phyloP scores from a whole-genome alignment of 2,888 invertebrate species.

The Fragum whitleyi region DNA sequence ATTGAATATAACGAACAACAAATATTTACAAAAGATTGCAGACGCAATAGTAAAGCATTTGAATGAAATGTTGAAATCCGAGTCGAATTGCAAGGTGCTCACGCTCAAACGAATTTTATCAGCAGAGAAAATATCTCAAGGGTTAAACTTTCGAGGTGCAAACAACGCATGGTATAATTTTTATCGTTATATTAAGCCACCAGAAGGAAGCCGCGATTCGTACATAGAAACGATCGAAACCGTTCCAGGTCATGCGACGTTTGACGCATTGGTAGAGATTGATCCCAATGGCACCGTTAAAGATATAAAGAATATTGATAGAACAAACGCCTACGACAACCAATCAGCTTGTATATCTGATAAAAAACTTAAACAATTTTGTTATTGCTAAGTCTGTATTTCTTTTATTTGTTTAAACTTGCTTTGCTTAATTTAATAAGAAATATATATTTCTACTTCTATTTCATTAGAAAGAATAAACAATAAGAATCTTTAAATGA shows the following conservation, averaged over 20 bases:
- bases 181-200: constrained; percentile 38
- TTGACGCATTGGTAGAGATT: constrained; percentile 47
- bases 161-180: constrained; percentile 52
- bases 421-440: no score
- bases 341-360: constrained; percentile 53
- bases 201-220: constrained; percentile 6
- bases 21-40: constrained; percentile 3
- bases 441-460: no score
- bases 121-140: not conserved
- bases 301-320: constrained; percentile 39
- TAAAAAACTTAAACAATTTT: constrained; percentile 41
- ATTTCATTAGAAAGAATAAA: no score
- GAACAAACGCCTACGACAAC: constrained; percentile 60
- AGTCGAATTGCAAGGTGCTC: not conserved
- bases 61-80: constrained; percentile 10
- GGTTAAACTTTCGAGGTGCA: constrained; percentile 26
- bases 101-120: not conserved
- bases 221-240: constrained; percentile 52
- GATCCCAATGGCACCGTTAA: not conserved
- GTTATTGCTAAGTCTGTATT: constrained; percentile 52
- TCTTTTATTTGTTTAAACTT: no score
- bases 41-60: not conserved
- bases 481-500: no score
- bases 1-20: constrained; percentile 12
- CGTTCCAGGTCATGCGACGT: constrained; percentile 45